phyloP scores from a whole-genome alignment of 2,888 invertebrate genomes.

The Apomyelois bistriatella region DNA sequence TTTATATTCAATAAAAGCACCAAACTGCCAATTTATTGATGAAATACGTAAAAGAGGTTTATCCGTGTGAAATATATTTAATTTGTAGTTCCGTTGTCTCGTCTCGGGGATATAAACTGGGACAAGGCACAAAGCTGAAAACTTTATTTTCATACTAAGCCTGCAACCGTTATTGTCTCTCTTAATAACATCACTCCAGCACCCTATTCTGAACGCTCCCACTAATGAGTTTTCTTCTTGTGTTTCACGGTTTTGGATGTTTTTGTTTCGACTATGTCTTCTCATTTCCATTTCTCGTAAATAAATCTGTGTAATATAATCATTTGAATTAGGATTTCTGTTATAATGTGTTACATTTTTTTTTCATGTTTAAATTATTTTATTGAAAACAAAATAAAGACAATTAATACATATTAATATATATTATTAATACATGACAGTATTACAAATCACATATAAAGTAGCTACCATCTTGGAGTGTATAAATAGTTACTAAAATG shows the following conservation, averaged over 20 bases:
- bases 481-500: too few species aligned
- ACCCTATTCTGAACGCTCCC: conserved; percentile 25
- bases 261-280: neutral
- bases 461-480: too few species aligned
- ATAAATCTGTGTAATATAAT: too few species aligned
- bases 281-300: neutral
- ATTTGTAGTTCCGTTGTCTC: conserved; percentile 14
- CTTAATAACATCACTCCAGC: conserved; percentile 48
- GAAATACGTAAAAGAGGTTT: neutral
- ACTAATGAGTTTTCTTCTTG: conserved; percentile 28
- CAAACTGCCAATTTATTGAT: too few species aligned
- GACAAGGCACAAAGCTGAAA: conserved; percentile 46
- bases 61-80: neutral
- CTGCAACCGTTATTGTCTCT: conserved; percentile 49
- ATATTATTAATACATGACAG: too few species aligned
- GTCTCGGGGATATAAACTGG: conserved; percentile 34
- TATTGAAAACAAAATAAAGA: too few species aligned
- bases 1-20: too few species aligned
- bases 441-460: too few species aligned
- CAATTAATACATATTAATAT: too few species aligned
- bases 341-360: too few species aligned
- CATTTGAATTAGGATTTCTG: too few species aligned
- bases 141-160: conserved; percentile 52
- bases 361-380: too few species aligned
- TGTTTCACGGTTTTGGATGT: neutral